Evolutionary conservation across 2,113 vertebrate species (phyloP).

Genomic region (Neodontobutis hainanensis): DNA sequence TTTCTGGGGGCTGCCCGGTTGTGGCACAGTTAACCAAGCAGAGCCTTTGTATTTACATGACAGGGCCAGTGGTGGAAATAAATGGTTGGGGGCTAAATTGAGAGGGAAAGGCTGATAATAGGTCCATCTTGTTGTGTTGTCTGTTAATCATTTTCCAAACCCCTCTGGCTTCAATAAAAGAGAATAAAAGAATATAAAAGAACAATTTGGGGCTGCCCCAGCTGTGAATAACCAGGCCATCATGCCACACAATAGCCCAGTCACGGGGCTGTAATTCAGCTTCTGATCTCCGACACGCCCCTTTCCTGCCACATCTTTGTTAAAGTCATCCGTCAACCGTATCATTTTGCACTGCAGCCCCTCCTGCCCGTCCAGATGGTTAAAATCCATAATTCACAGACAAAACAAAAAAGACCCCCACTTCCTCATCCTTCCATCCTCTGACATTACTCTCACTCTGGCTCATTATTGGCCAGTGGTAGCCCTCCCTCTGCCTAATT

Average conservation of each 20-base stretch:
- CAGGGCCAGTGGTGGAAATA: conserved; percentile 48
- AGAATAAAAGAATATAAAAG: conserved; percentile 84
- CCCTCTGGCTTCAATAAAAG: conserved; percentile 83
- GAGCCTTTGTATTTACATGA: conserved; percentile 58
- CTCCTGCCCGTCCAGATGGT: conserved; percentile 88
- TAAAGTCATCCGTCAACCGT: conserved; percentile 87
- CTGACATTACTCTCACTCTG: conserved; percentile 66
- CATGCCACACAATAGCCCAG: conserved; percentile 83
- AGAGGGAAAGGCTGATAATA: conserved; percentile 72
- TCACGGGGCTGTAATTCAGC: conserved; percentile 84
- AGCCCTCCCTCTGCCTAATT: conserved; percentile 86
- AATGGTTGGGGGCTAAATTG: conserved; percentile 74
- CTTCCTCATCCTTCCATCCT: conserved; percentile 50
- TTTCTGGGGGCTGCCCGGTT: conserved; percentile 50
- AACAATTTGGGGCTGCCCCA: conserved; percentile 84
- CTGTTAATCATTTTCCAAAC: conserved; percentile 79
- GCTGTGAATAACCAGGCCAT: conserved; percentile 83
- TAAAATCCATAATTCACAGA: conserved; percentile 97
- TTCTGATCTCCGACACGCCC: conserved; percentile 89
- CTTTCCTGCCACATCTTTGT: conserved; percentile 85
- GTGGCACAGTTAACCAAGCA: conserved; percentile 72
- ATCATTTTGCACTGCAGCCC: conserved; percentile 60
- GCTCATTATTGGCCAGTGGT: conserved; percentile 85
- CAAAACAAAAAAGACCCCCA: conserved; percentile 55
- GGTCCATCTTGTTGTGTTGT: conserved; percentile 69